A percentile compares a stretch with the other conserved stretches of the same genome.
Evolutionary conservation across 1,140 invertebrate species (phyloP).

Genomic region (Drosophila nasuta): DNA sequence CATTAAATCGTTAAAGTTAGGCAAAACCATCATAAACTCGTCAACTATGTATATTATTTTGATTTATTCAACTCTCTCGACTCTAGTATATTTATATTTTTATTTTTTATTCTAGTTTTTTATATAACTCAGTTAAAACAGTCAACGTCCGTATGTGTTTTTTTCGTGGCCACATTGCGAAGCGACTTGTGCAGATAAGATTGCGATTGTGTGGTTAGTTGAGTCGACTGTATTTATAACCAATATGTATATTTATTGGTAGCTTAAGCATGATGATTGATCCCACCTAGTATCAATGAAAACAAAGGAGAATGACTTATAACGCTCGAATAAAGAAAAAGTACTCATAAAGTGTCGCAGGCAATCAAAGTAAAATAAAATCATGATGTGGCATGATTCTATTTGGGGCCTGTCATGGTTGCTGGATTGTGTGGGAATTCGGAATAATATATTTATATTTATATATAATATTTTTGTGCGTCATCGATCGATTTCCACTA

Average conservation of each 20-base stretch:
- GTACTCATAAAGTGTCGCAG: constrained; percentile 16
- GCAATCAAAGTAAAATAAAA: constrained; percentile 38
- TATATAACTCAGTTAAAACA: constrained; percentile 22
- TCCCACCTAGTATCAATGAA: constrained; percentile 2
- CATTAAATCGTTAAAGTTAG: constrained; percentile 42
- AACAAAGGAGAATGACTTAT: constrained; percentile 20
- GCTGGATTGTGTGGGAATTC: constrained; percentile 22
- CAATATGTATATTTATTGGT: constrained; percentile 30
- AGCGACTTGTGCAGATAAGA: constrained; percentile 52
- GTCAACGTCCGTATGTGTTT: constrained; percentile 1
- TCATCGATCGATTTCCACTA: constrained; percentile 19
- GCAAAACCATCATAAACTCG: constrained; percentile 10
- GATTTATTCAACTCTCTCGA: constrained; percentile 56
- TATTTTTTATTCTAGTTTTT: constrained; percentile 2
- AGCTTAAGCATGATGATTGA: constrained; percentile 38
- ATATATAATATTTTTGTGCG: constrained; percentile 2
- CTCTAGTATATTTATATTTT: constrained; percentile 6
- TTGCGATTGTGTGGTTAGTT: constrained; percentile 22
- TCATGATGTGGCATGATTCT: constrained; percentile 25
- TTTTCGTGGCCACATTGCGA: constrained; percentile 22
- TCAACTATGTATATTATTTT: constrained; percentile 46
- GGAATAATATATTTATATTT: constrained; percentile 4
- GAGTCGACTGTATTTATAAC: constrained; percentile 23
- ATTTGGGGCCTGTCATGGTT: constrained; percentile 27
- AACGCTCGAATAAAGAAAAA: constrained; percentile 3